Base-by-base conservation (phyloP, 1,140 invertebrate genomes). In the Onthophagus taurus region DNA sequence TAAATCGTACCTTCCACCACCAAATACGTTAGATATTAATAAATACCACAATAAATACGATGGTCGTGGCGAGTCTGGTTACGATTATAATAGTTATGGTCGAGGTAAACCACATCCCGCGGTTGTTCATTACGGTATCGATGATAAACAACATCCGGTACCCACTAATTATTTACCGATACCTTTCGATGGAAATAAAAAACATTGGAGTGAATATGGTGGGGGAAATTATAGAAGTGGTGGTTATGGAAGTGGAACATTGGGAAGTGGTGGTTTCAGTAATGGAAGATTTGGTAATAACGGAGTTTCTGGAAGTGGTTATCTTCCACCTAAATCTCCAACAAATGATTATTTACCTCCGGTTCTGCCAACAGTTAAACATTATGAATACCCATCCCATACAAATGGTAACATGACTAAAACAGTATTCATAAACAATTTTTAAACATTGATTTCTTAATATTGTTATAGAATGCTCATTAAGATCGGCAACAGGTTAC, bases 401-500 rank as follows among this genome's bases (percentile, higher is more conserved):
- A n/a, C n/a, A n/a, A n/a, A n/a, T n/a, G n/a, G n/a, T n/a, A n/a
- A n/a, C n/a, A n/a, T n/a, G n/a, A n/a, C n/a, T n/a, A n/a, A n/a
- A n/a, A n/a, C n/a, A 26, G n/a, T 26, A 7, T n/a, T 7, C n/a
- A 26, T 26, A 26, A 26, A 26, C n/a, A 7, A 26, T 26, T n/a
- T 26, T 26, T n/a, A 26, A 26, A 26, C n/a, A 26, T 26, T 26
- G n/a, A 7, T 26, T 26, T 26, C 7, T 26, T 7, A 26, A 7
- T 44, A 20, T 54, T 65, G 66, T 8, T 41, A 17, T 55, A 82
- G 81, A 82, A 54, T 89, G 85, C 55, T 86, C 82, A 2, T 72
- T 82, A 1, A 74, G 81, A 57, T 73, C 76, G 2, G 74, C 77
- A 26, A 75, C 79, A 4, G 84, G 84, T 0, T 85, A 85, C 64